Percentiles rank a stretch among this genome's conserved stretches.
Evolutionary conservation across 2,797 vertebrate genomes (phyloP).

Genomic region (Sebastolobus alascanus): DNA sequence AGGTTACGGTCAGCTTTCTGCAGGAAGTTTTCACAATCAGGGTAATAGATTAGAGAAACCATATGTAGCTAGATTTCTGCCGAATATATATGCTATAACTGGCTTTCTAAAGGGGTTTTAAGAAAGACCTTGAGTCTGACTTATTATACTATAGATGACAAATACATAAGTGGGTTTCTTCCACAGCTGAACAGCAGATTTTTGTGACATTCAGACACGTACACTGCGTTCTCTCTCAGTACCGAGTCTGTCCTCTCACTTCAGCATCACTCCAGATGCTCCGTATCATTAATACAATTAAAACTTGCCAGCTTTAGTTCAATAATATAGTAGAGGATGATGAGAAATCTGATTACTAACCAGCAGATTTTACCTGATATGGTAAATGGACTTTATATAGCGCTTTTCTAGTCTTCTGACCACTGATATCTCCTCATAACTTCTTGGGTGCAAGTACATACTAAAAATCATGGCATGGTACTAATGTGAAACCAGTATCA

Average conservation of each 20-base stretch:
- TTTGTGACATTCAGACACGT: background rate
- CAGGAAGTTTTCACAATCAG: background rate
- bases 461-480: background rate
- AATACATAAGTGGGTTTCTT: background rate
- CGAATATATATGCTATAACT: background rate
- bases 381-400: too few relatives aligned
- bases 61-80: background rate
- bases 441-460: background rate
- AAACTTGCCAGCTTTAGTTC: background rate
- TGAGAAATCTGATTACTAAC: background rate
- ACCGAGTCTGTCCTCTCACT: background rate
- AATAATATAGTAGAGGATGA: background rate
- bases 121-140: background rate
- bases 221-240: background rate
- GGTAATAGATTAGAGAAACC: background rate
- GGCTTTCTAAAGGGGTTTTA: background rate
- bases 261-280: background rate
- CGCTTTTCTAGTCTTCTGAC: background rate
- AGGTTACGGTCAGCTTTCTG: background rate
- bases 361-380: too few relatives aligned
- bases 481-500: background rate
- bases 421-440: background rate
- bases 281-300: background rate
- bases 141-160: background rate
- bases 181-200: background rate